Conservation (phyloP, 2,888 invertebrate genomes). For the Pherbina coryleti region DNA sequence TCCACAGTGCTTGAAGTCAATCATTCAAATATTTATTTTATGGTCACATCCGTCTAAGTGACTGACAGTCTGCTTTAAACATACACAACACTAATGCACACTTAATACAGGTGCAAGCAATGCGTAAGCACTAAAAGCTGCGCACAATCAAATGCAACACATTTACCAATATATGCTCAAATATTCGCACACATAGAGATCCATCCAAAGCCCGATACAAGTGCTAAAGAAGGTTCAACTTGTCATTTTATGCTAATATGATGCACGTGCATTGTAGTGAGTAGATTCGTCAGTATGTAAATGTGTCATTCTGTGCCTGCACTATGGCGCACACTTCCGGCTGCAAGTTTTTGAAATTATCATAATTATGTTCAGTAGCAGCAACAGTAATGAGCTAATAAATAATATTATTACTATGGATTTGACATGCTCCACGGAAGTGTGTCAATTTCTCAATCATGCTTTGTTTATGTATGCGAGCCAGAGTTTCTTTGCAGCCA, state of each 20-base stretch:
- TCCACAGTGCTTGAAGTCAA: too few relatives aligned
- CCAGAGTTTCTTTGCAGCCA: too few relatives aligned
- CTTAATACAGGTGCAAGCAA: too few relatives aligned
- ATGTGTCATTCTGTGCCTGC: not conserved
- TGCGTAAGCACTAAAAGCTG: too few relatives aligned
- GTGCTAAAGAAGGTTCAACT: not conserved
- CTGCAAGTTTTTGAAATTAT: constrained; percentile 29
- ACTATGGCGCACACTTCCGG: constrained; percentile 37
- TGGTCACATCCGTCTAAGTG: too few relatives aligned
- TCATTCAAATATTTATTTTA: too few relatives aligned
- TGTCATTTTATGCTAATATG: constrained; percentile 1
- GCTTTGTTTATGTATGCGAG: not conserved
- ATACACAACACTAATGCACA: too few relatives aligned
- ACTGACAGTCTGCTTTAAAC: too few relatives aligned
- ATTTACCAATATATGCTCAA: too few relatives aligned
- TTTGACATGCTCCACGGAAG: constrained; percentile 21
- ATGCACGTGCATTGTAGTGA: not conserved
- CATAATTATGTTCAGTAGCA: constrained; percentile 29
- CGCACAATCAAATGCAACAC: too few relatives aligned
- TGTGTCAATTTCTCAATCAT: constrained; percentile 17
- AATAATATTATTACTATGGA: not conserved
- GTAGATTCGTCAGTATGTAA: not conserved
- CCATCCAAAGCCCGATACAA: too few relatives aligned
- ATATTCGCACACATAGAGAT: too few relatives aligned
- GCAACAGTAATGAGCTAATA: constrained; percentile 22